Percentiles rank a stretch among this genome's conserved stretches.
phyloP scores from a whole-genome alignment of 2,113 vertebrate species.

The Eptatretus burgeri region DNA sequence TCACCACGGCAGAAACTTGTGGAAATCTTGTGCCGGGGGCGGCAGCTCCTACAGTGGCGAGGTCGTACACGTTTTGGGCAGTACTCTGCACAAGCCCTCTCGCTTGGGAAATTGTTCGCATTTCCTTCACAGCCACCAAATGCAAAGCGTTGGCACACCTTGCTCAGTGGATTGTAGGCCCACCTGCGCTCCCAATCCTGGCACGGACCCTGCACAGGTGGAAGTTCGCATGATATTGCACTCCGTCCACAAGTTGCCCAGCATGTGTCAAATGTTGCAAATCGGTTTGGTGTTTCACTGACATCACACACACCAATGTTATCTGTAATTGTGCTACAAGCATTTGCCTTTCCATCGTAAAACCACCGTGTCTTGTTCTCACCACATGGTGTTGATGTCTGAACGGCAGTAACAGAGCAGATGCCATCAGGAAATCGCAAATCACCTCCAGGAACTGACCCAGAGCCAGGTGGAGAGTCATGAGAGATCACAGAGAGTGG shows the following conservation, averaged over 20 bases:
- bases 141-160: slow-evolving; percentile 51
- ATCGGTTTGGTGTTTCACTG: slow-evolving; percentile 21
- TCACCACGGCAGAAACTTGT: slow-evolving; percentile 68
- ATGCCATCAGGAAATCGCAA: slow-evolving; percentile 9
- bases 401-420: slow-evolving; percentile 10
- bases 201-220: slow-evolving; percentile 63
- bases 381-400: slow-evolving; percentile 20
- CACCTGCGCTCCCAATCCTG: slow-evolving; percentile 51
- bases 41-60: slow-evolving; percentile 38
- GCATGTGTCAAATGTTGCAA: slow-evolving; percentile 63
- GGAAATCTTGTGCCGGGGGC: slow-evolving; percentile 40
- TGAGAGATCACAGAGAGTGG: slow-evolving; percentile 39
- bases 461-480: slow-evolving; percentile 12
- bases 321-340: slow-evolving; percentile 40
- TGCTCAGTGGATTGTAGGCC: slow-evolving; percentile 49
- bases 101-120: slow-evolving; percentile 48
- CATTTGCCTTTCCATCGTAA: slow-evolving; percentile 31
- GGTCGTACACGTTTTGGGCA: slow-evolving; percentile 36
- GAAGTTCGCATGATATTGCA: slow-evolving; percentile 33
- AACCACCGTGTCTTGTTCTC: slow-evolving; percentile 45
- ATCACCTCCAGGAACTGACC: slow-evolving; percentile 18
- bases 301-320: slow-evolving; percentile 14
- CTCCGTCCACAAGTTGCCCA: slow-evolving; percentile 30
- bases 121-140: slow-evolving; percentile 74
- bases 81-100: slow-evolving; percentile 40